Base-by-base conservation (phyloP, 2,888 invertebrate species). In the Chrysolina haemoptera region DNA sequence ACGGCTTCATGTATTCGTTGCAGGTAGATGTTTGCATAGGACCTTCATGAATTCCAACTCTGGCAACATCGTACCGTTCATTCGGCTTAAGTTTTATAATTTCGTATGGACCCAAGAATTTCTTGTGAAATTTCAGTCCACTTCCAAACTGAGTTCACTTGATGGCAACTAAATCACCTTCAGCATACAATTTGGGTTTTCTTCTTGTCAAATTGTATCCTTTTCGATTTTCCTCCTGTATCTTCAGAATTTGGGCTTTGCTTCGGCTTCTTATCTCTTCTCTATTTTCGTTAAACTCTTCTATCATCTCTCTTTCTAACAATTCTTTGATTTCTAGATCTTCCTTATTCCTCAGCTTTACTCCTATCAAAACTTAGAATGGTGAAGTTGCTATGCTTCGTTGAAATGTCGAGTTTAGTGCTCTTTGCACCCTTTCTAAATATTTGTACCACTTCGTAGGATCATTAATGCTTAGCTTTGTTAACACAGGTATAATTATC, bases 91-190 rank as follows among this genome's bases (percentile, higher is more conserved):
- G 48, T 70, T 76, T 79, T 1, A 63, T 55, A 8, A 80, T 62
- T 68, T 77, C 70, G 68, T 79, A 78, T n/a, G 86, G 85, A 1
- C 86, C 87, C 14, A 87, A 71, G 69, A 80, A 86, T 73, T 85
- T 86, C 0, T 79, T 66, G 27, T 81, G 75, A 1, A 87, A 64
- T 73, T 87, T 87, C 10, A 84, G 59, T 1, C 85, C 86, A 12
- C 4, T 69, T 12, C 46, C 8, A 46, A 46, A 46, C 14, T 46
- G 46, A 46, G 46, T 46, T 46, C 46, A 3, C 46, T 46, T 46
- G 6, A 46, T 46, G 8, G 85, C 85, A 1, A 86, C 84, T 22
- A 82, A 50, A 50, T 83, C 80, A 20, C 76, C 80, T 20, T 75
- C 71, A 46, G 74, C 59, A 64, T 84, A 83, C 53, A 55, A 62